phyloP scores from a whole-genome alignment of 2,113 vertebrate genomes.

The Heliornis fulica region DNA sequence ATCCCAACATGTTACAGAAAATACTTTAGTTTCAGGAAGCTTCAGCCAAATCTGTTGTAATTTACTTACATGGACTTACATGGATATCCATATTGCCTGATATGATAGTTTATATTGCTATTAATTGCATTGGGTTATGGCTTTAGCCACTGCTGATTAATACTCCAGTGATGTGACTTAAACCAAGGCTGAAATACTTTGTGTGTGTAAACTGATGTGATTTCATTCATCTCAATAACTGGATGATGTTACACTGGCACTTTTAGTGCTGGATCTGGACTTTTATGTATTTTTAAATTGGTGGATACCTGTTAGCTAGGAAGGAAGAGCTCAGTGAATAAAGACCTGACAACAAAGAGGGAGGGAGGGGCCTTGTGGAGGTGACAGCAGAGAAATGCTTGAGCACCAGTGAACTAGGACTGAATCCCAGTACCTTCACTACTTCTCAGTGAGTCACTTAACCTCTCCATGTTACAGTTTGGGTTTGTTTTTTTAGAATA shows the following conservation, averaged over 20 bases:
- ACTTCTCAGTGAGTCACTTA: background rate
- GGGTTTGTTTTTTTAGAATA: background rate
- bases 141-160: background rate
- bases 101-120: background rate
- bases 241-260: background rate
- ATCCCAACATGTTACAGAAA: background rate
- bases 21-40: background rate
- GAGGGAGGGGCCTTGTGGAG: background rate
- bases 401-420: background rate
- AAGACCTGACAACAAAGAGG: background rate
- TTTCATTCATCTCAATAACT: background rate
- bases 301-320: background rate
- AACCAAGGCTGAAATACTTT: background rate
- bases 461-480: background rate
- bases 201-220: background rate
- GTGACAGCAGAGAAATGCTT: background rate
- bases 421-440: background rate
- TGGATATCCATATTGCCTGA: background rate
- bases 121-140: background rate
- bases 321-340: background rate
- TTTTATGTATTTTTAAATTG: background rate
- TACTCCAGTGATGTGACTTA: background rate
- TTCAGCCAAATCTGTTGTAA: background rate
- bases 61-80: accelerated
- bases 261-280: background rate